These are phyloP conservation scores for Palythoa heliodiscus DNA, from an alignment of 92 coral and sea anemone species.

Conservation along the genomic window DNA sequence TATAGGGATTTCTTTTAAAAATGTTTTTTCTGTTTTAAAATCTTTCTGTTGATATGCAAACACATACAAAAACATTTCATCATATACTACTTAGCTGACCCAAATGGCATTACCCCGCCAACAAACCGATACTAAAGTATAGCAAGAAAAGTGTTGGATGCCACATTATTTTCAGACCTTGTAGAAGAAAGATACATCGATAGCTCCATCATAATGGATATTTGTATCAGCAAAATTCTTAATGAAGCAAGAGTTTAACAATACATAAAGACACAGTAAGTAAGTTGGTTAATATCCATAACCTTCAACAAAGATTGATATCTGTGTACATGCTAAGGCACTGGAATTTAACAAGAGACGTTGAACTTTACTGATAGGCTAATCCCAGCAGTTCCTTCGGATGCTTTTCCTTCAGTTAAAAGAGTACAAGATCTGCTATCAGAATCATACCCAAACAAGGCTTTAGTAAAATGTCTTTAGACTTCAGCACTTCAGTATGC, in stretches of 20 bases:
- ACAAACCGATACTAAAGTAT: conserved; percentile 18
- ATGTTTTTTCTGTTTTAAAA: conserved; percentile 47
- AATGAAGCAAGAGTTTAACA: conserved; percentile 48
- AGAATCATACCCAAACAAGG: conserved; percentile 37
- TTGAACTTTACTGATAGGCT: conserved; percentile 57
- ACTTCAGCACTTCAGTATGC: conserved; percentile 47
- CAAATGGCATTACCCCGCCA: conserved; percentile 36
- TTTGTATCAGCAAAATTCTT: conserved; percentile 24
- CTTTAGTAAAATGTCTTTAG: conserved; percentile 14
- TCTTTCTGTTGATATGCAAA: conserved; percentile 34
- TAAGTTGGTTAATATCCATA: too few species aligned
- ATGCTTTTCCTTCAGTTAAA: neutral
- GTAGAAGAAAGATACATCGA: conserved; percentile 56
- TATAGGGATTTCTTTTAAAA: conserved; percentile 47
- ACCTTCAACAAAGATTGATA: conserved; percentile 3
- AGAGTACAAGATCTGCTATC: conserved; percentile 17
- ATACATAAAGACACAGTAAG: neutral
- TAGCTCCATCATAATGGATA: conserved; percentile 51
- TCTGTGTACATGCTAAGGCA: too few species aligned
- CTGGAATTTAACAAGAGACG: conserved; percentile 16
- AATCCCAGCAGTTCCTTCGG: conserved; percentile 10
- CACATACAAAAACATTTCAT: conserved; percentile 7
- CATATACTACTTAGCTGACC: conserved; percentile 50
- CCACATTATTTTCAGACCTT: conserved; percentile 35
- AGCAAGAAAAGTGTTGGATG: conserved; percentile 46